Evolutionary conservation across 2,113 vertebrate species (phyloP).

Genomic region (Hiodon tergisus): DNA sequence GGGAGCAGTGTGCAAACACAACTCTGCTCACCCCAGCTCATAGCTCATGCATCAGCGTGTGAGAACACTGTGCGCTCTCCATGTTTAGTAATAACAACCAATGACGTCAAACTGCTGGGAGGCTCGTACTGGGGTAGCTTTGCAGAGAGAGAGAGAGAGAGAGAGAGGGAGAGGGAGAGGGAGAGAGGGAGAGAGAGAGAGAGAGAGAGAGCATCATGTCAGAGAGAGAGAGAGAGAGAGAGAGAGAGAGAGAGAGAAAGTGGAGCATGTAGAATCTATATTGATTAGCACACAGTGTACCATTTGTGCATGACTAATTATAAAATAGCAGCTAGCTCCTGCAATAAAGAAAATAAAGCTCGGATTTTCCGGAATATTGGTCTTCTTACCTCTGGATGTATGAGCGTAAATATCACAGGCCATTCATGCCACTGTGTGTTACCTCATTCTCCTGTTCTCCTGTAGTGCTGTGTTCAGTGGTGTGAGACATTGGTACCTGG

Average conservation of each 20-base stretch:
- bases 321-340: no score
- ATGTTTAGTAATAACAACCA: conserved; percentile 61
- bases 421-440: conserved; percentile 32
- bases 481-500: no score
- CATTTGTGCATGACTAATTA: no score
- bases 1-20: conserved; percentile 53
- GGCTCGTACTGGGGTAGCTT: conserved; percentile 21
- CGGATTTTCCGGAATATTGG: conserved; percentile 19
- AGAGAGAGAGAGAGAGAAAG: conserved; percentile 4
- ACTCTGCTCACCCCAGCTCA: conserved; percentile 42
- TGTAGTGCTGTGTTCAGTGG: neutral
- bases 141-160: neutral
- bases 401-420: conserved; percentile 29
- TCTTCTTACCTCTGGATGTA: conserved; percentile 21
- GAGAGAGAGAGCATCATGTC: neutral
- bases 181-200: conserved; percentile 11
- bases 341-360: no score
- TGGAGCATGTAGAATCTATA: neutral
- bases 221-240: neutral
- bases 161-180: conserved; percentile 12
- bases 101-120: conserved; percentile 56
- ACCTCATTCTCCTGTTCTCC: conserved; percentile 17
- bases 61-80: conserved; percentile 43
- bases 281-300: conserved; percentile 10
- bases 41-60: conserved; percentile 47